Evolutionary conservation across 2,888 invertebrate genomes (phyloP).

Genomic region (Eudemis profundana): DNA sequence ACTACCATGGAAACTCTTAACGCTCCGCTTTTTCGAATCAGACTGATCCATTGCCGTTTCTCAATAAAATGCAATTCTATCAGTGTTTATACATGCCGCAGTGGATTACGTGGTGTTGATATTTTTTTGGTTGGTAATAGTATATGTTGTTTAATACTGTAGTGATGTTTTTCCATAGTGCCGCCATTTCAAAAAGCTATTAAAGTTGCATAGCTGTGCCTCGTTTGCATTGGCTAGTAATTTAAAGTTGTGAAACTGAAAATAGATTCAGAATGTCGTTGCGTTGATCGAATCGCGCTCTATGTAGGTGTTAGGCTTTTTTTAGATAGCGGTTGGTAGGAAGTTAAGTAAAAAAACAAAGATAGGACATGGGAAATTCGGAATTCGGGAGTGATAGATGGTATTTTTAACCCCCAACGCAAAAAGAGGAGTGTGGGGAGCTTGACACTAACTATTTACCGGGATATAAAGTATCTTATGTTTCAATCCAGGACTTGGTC

Average conservation of each 20-base stretch:
- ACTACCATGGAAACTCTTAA: background rate
- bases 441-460: too few species aligned
- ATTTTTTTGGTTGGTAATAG: background rate
- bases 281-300: slow-evolving; percentile 38
- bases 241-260: slow-evolving; percentile 43
- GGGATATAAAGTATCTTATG: too few species aligned
- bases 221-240: slow-evolving; percentile 42
- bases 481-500: too few species aligned
- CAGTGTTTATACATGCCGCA: background rate
- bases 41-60: background rate
- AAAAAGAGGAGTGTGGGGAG: too few species aligned
- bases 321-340: slow-evolving; percentile 7
- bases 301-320: slow-evolving; percentile 23
- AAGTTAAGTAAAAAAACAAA: slow-evolving; percentile 11
- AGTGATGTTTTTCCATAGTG: slow-evolving; percentile 40
- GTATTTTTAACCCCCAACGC: background rate
- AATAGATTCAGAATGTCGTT: slow-evolving; percentile 34
- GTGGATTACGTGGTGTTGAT: background rate
- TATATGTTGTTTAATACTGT: slow-evolving; percentile 32
- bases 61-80: background rate
- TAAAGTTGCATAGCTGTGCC: slow-evolving; percentile 38
- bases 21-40: background rate
- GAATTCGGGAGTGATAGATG: slow-evolving; percentile 9
- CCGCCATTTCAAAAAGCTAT: slow-evolving; percentile 41
- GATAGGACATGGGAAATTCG: background rate